Base-by-base conservation (phyloP, 2,888 invertebrate genomes). In the Nomada hirtipes region DNA sequence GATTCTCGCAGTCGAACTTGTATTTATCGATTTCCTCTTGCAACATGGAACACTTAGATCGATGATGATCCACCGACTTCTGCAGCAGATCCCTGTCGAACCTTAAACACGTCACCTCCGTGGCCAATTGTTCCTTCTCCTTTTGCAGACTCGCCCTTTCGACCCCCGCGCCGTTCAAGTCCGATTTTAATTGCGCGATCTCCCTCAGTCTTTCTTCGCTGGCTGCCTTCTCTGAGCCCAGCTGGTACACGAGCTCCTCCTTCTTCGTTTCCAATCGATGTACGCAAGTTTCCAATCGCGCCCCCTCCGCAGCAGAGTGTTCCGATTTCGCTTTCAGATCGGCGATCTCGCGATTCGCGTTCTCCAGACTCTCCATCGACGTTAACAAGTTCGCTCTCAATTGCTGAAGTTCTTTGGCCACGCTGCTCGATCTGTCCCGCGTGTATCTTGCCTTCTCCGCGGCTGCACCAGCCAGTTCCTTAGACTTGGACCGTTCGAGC, bases 201-300 rank as follows among this genome's bases (percentile, higher is more conserved):
- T 89, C 84, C 9, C 63, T 64, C 29, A 77, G 52, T 20, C 79
- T 81, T 20, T 86, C 83, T 4, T 74, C 75, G n/a, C 53, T 72
- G n/a, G 71, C 76, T 10, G 65, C 50, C 71, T 83, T 82, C 67
- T 82, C 85, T 15, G 76, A 52, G 57, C 74, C 82, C 63, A 84
- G 67, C 60, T 78, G 85, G 79, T 76, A 73, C 61, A 55, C 69
- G 20, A 88, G 82, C 42, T 79, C 60, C 47, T 87, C 81, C 36
- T 86, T 86, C 10, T 76, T 68, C 44, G 86, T 82, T 50, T 82
- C 83, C 29, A 81, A 10, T n/a, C 79, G 73, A 36, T 64, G 65
- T 47, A 87, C 71, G 29, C 83, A 75, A 18, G 61, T 29, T 18
- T 84, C 81, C 42, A 84, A 59, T 57, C 52, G 69, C 11, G 55